Evolutionary conservation across 2,113 vertebrate genomes (phyloP), one percentile per base, ranked within the genome.

Genomic region (Urocynchramus pylzowi): DNA sequence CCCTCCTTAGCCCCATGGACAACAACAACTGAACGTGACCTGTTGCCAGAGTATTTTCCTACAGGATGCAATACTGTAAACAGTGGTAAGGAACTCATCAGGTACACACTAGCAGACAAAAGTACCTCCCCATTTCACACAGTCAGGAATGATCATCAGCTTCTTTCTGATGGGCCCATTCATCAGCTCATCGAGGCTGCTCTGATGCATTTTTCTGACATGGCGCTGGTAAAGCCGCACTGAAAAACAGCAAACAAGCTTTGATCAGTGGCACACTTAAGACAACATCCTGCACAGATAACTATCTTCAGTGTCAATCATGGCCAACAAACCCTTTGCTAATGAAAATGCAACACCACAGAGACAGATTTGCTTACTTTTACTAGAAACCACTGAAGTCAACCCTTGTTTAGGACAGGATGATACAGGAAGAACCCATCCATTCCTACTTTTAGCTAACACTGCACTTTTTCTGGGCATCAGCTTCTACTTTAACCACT

Each of bases 81-180:
- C 20, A 22, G 57, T 21, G 16, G 35, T 26, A 57, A 77, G 10
- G 37, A 17, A 35, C 45, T 42, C 35, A 42, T 85, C 16, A 85
- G 64, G 69, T 16, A 26, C 26, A 45, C 28, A 21, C 17, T 20
- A 75, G 42, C 54, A 67, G 56, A 42, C 41, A 71, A 35, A 65
- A 64, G 44, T 98, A 99, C 99, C 99, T 99, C 99, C 99, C 99
- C 99, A 99, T 65, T 97, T 98, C 90, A 99, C 98, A 31, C 97
- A 98, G 68, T 98, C 97, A 12, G 99, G 99, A 94, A 99, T 99
- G 74, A 99, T 98, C 88, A 83, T 98, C 81, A 99, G 98, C 92
- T 99, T 99, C 96, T 98, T 98, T 84, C 98, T 98, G 97, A 99
- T 98, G 81, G 98, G 98, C 39, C 99, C 99, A 1, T 99, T 99